These are phyloP conservation scores for Drosophila simulans DNA, from an alignment of 1,140 invertebrate species.

Conservation along the genomic window DNA sequence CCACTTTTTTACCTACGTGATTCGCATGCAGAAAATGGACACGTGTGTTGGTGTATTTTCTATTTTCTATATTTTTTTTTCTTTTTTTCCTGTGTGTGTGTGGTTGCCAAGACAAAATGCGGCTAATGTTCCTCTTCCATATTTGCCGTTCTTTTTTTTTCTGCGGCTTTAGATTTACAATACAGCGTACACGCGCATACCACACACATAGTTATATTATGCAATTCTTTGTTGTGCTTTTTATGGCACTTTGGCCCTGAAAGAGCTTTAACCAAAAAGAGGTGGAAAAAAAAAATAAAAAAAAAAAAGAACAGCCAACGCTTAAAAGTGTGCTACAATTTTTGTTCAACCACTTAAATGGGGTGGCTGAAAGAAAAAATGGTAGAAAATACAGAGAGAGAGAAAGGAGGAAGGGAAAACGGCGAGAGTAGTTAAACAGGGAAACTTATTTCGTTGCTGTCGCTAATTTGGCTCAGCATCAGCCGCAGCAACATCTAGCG, in stretches of 20 bases:
- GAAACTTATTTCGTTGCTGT: conserved; percentile 46
- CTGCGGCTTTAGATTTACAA: conserved; percentile 70
- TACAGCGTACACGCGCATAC: conserved; percentile 39
- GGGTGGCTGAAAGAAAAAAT: background rate
- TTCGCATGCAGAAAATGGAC: conserved; percentile 57
- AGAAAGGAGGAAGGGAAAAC: background rate
- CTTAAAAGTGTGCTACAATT: conserved; percentile 54
- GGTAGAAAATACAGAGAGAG: background rate
- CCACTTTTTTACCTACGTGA: conserved; percentile 30
- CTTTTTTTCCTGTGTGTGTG: conserved; percentile 32
- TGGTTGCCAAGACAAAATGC: conserved; percentile 76
- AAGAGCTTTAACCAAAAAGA: conserved; percentile 24
- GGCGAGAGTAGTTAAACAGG: background rate
- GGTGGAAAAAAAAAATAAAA: background rate
- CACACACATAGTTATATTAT: conserved; percentile 19
- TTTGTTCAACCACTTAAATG: conserved; percentile 29
- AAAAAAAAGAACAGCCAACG: conserved; percentile 10
- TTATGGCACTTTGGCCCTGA: conserved; percentile 42
- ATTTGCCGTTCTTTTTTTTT: background rate
- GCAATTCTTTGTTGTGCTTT: conserved; percentile 50
- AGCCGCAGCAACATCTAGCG: conserved; percentile 38
- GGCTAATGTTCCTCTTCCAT: conserved; percentile 63
- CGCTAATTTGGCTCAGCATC: conserved; percentile 49
- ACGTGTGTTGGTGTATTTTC: conserved; percentile 44
- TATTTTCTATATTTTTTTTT: background rate